Evolutionary conservation across 2,888 invertebrate species (phyloP), one percentile per base, ranked within the genome.

Genomic region (Pherbina coryleti): DNA sequence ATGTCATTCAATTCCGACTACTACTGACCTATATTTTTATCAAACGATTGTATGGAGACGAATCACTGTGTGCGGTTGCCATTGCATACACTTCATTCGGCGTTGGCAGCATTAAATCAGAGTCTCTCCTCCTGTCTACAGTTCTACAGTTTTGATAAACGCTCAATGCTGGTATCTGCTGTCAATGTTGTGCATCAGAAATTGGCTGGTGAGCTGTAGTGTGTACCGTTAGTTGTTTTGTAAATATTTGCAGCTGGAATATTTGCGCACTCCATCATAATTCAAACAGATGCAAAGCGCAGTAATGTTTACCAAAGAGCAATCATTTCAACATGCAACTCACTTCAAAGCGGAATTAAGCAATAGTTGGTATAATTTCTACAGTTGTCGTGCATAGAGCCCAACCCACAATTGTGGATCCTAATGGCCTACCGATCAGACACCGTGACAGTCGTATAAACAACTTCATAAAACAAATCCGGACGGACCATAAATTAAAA

Each of bases 261-360:
- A 88, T 88, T 88, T 88, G 86, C 88, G 84, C 86, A 85, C 86
- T 88, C 85, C 88, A 88, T 88, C 86, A 88, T 88, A 88, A 88
- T 87, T 88, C 87, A 88, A 88, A 88, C 87, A 88, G 86, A 88
- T 87, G 88, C 86, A 83, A 82, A 25, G 64, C 74, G 49, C 74
- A 74, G 74, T 28, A 11, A 74, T 88, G 86, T 88, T 88, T 88
- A 85, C 84, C 86, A 87, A 88, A 88, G 87, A 88, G 88, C 88
- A 87, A 87, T 88, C 88, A 87, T 88, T 88, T 88, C 85, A 86
- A 85, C 87, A 88, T 87, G 86, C 84, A 84, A 87, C 84, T 86
- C 85, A 84, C 86, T 88, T 87, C 86, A 85, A 86, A 87, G 85
- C 84, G 83, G 85, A 85, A 87, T 87, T 88, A 87, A 88, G 87